A percentile compares a stretch with the other conserved stretches of the same genome.
These are phyloP conservation scores for Atta texana DNA, from an alignment of 1,140 invertebrate genomes.

Conservation along the genomic window DNA sequence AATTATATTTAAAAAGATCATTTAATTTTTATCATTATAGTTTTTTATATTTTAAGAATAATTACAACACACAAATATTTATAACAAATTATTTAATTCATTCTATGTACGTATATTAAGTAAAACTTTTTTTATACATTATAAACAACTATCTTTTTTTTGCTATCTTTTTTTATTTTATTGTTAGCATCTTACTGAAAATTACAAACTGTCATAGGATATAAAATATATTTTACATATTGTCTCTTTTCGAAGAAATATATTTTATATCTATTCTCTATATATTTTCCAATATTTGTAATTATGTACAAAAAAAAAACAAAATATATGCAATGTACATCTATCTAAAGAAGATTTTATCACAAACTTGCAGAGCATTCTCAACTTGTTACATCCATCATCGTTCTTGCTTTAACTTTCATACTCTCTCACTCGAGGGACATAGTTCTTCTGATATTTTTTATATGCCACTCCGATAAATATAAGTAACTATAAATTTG, in stretches of 20 bases:
- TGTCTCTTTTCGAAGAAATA: too few species aligned
- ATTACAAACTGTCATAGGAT: neutral
- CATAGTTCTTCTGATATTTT: slow-evolving; percentile 64
- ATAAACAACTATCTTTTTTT: neutral
- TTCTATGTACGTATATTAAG: neutral
- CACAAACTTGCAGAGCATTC: slow-evolving; percentile 57
- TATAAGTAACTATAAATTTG: slow-evolving; percentile 65
- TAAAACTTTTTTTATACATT: slow-evolving; percentile 5
- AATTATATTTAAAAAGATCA: neutral
- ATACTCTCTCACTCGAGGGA: slow-evolving; percentile 38
- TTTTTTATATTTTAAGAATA: neutral
- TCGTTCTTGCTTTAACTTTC: slow-evolving; percentile 64
- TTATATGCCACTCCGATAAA: slow-evolving; percentile 53
- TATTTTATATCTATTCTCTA: neutral
- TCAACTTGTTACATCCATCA: slow-evolving; percentile 68
- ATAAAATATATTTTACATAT: too few species aligned
- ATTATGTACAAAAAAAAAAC: slow-evolving; percentile 43
- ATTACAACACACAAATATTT: neutral
- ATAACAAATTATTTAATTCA: neutral
- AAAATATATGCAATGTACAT: slow-evolving; percentile 30
- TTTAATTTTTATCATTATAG: neutral
- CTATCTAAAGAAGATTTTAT: slow-evolving; percentile 55
- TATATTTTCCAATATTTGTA: slow-evolving; percentile 11
- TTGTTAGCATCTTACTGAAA: neutral
- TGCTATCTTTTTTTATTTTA: neutral